Conservation (phyloP, 1,140 invertebrate species). For the Drosophila carrolli region DNA sequence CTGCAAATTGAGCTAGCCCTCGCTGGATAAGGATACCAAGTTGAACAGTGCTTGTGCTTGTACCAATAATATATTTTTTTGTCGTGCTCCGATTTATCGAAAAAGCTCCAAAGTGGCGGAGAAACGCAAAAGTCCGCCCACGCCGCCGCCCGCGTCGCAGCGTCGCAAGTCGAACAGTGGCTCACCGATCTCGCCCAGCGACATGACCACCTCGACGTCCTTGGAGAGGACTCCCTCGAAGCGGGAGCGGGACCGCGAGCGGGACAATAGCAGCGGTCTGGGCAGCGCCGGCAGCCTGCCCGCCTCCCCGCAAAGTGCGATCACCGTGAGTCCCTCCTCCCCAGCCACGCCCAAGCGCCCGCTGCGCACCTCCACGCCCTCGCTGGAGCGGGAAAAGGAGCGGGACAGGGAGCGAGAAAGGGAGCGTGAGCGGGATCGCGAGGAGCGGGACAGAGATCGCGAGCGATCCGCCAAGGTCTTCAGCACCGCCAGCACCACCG, state of each 20-base stretch:
- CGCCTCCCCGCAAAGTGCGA: constrained; percentile 72
- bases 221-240: constrained; percentile 60
- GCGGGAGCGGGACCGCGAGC: constrained; percentile 42
- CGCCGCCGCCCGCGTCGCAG: constrained; percentile 64
- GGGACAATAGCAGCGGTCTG: constrained; percentile 58
- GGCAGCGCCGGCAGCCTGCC: constrained; percentile 69
- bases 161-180: constrained; percentile 58
- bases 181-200: constrained; percentile 11
- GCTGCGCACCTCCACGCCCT: constrained; percentile 74
- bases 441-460: constrained; percentile 28
- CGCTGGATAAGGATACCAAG: neutral
- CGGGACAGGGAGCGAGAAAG: constrained; percentile 14
- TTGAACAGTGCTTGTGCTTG: neutral
- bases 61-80: constrained; percentile 17
- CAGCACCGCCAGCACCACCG: constrained; percentile 72
- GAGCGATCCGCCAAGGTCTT: constrained; percentile 36
- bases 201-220: constrained; percentile 55
- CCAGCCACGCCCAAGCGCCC: constrained; percentile 58
- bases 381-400: constrained; percentile 34
- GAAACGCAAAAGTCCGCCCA: constrained; percentile 79
- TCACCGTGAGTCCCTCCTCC: constrained; percentile 52
- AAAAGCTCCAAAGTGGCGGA: constrained; percentile 81
- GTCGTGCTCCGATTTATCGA: constrained; percentile 12
- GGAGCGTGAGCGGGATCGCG: constrained; percentile 11
- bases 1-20: neutral